A percentile compares a stretch with the other conserved stretches of the same genome.
Conservation (phyloP, 2,797 vertebrate genomes). For the Aldrovandia affinis region DNA sequence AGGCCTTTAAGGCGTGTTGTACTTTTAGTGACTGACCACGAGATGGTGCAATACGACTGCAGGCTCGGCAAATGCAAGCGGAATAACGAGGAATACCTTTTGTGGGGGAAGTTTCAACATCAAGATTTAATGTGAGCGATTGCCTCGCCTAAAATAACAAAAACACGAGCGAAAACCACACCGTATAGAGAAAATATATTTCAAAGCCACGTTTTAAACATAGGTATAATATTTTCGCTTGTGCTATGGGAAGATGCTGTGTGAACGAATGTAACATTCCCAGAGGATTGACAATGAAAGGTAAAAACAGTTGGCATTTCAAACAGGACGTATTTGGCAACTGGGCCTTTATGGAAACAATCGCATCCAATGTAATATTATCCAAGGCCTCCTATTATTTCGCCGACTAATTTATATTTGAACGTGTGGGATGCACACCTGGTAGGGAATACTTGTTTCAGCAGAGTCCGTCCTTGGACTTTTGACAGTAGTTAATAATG, state of each 20-base stretch:
- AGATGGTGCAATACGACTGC: conserved; percentile 20
- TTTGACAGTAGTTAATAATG: conserved; percentile 12
- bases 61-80: background rate
- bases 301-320: conserved; percentile 26
- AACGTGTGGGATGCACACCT: conserved; percentile 25
- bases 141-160: background rate
- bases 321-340: conserved; percentile 25
- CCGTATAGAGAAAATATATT: background rate
- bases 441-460: background rate
- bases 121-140: background rate
- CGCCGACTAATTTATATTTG: conserved; percentile 30
- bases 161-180: no score
- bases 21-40: conserved; percentile 7
- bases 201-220: background rate
- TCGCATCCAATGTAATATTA: conserved; percentile 31
- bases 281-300: conserved; percentile 17
- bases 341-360: conserved; percentile 25
- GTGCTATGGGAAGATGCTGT: background rate
- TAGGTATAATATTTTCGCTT: background rate
- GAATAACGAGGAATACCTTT: background rate
- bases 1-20: background rate
- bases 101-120: background rate
- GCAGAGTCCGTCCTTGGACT: conserved; percentile 30
- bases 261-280: conserved; percentile 6
- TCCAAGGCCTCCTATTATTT: conserved; percentile 30